Percentiles rank a stretch among this genome's conserved stretches.
phyloP scores from a whole-genome alignment of 1,140 invertebrate genomes.

The Drosophila asahinai region DNA sequence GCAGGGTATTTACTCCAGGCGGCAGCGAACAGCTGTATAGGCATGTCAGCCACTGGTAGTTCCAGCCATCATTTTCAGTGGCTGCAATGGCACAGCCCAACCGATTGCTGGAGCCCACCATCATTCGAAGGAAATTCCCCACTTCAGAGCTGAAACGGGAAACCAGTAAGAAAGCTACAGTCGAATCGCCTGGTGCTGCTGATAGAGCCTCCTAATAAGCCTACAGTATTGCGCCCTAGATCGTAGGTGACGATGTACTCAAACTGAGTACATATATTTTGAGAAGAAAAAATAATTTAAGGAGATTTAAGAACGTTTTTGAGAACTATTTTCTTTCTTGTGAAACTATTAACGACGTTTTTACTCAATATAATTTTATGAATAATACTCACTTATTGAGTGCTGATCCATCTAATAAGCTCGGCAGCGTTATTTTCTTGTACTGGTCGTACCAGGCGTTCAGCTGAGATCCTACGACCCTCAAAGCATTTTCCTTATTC shows the following conservation, averaged over 20 bases:
- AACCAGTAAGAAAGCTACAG: background rate
- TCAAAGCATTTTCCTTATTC: background rate
- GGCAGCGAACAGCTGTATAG: constrained; percentile 3
- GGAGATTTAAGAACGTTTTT: too few species aligned
- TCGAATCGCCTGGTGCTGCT: too few species aligned
- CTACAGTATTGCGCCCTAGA: too few species aligned
- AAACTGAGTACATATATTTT: too few species aligned
- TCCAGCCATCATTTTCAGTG: background rate
- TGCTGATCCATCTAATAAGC: background rate
- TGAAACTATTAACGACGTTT: too few species aligned
- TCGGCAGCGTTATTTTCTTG: background rate
- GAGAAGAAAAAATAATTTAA: too few species aligned
- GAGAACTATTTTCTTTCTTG: too few species aligned
- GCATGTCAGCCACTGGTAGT: constrained; percentile 1
- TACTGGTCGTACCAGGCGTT: constrained; percentile 8
- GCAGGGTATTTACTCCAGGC: background rate
- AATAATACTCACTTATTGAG: background rate
- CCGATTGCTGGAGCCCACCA: constrained; percentile 2
- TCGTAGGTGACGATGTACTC: too few species aligned
- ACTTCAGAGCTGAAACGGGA: background rate
- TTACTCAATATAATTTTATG: too few species aligned
- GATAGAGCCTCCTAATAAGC: too few species aligned
- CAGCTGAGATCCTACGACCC: background rate
- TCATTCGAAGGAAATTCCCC: constrained; percentile 10
- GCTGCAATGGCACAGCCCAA: constrained; percentile 3